Evolutionary conservation across 2,888 invertebrate species (phyloP).

Genomic region (Andrena bicolor): DNA sequence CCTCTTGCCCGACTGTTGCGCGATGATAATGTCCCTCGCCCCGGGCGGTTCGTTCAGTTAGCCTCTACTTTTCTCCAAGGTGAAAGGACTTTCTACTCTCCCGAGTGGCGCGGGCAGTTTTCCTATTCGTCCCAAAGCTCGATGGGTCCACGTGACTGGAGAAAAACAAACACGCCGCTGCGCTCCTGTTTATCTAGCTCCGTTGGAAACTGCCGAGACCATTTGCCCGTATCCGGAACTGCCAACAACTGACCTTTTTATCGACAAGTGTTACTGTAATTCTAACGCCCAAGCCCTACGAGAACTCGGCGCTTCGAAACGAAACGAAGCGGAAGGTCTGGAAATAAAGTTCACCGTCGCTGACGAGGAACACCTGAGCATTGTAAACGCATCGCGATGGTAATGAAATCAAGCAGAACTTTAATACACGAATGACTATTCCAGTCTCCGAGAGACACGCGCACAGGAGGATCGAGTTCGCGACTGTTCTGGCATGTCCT

Average conservation of each 20-base stretch:
- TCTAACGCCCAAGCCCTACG: background rate
- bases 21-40: constrained; percentile 27
- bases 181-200: constrained; percentile 31
- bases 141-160: constrained; percentile 27
- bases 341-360: too few species aligned
- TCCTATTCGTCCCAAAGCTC: constrained; percentile 38
- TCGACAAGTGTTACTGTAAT: background rate
- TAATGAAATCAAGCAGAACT: constrained; percentile 18
- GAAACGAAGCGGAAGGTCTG: too few species aligned
- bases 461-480: constrained; percentile 33
- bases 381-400: background rate
- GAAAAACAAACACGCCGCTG: constrained; percentile 34
- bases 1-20: constrained; percentile 15
- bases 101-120: constrained; percentile 30
- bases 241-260: background rate
- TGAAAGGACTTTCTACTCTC: background rate
- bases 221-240: constrained; percentile 9
- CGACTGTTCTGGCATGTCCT: constrained; percentile 28
- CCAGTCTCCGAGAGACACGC: background rate
- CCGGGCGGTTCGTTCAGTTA: constrained; percentile 26
- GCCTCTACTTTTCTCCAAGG: constrained; percentile 23
- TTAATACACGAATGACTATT: constrained; percentile 29
- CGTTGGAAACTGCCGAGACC: constrained; percentile 15
- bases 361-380: background rate
- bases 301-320: background rate